A percentile compares a stretch with the other conserved stretches of the same genome.
Conservation (phyloP, 2,797 vertebrate genomes). For the Danio jaintianensis region DNA sequence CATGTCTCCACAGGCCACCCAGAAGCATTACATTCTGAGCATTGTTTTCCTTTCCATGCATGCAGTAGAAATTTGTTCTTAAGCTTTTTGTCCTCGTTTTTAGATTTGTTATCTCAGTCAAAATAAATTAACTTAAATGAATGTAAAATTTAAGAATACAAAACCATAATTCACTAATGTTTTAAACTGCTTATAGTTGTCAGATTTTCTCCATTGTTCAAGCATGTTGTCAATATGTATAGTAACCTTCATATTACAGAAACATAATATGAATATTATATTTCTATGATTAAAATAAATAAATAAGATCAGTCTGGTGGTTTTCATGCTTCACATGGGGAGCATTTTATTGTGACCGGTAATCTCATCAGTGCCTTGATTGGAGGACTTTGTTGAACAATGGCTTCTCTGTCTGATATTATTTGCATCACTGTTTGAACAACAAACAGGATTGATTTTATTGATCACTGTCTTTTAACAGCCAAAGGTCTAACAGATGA, state of each 20-base stretch:
- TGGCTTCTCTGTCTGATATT: slow-evolving; percentile 69
- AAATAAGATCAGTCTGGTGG: not conserved
- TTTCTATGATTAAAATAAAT: not conserved
- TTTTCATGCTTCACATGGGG: not conserved
- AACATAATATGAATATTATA: not conserved
- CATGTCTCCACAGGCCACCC: slow-evolving; percentile 70
- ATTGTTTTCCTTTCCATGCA: slow-evolving; percentile 62
- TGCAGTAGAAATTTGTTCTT: not conserved
- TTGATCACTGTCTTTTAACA: slow-evolving; percentile 67
- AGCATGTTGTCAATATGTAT: not conserved
- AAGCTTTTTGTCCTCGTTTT: not conserved
- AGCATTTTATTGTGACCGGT: slow-evolving; percentile 5
- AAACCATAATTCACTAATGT: not conserved
- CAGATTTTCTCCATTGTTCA: not conserved
- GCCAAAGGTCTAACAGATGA: slow-evolving; percentile 6
- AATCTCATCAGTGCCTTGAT: slow-evolving; percentile 10
- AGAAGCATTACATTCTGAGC: slow-evolving; percentile 75
- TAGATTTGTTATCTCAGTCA: not conserved
- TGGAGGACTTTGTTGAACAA: slow-evolving; percentile 63
- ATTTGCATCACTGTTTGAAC: slow-evolving; percentile 78
- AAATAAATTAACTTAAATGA: not conserved
- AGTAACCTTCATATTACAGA: not conserved
- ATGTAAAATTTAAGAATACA: too few relatives aligned
- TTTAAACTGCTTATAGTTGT: not conserved
- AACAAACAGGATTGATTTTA: slow-evolving; percentile 79